Percentiles rank a stretch among this genome's conserved stretches.
Evolutionary conservation across 2,797 vertebrate genomes (phyloP).

Genomic region (Gallinago nigripennis): DNA sequence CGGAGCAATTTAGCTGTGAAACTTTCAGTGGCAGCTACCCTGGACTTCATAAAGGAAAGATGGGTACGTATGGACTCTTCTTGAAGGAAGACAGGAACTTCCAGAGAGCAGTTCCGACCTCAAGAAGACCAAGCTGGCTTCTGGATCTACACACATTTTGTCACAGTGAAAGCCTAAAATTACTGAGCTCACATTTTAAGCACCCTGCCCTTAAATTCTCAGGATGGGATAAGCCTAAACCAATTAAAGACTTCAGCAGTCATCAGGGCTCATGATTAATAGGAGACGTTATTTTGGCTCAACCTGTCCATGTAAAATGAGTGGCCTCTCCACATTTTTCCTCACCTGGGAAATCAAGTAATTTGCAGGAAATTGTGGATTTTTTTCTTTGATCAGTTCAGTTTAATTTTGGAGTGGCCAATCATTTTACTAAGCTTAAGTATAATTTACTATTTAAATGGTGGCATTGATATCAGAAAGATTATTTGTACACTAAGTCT

Average conservation of each 20-base stretch:
- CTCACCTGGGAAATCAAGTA: neutral
- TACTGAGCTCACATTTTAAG: neutral
- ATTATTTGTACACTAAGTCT: neutral
- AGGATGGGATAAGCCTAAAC: neutral
- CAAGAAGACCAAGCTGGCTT: neutral
- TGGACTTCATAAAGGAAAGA: neutral
- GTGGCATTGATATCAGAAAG: neutral
- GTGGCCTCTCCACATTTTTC: neutral
- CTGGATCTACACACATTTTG: neutral
- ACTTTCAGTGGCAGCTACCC: neutral
- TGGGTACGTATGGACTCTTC: neutral
- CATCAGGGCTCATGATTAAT: neutral
- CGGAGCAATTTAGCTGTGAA: neutral
- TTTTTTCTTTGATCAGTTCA: neutral
- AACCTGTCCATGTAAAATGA: neutral
- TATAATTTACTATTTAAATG: neutral
- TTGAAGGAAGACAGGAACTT: too few relatives aligned
- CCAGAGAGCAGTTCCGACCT: neutral
- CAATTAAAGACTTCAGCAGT: neutral
- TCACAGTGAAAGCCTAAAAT: neutral
- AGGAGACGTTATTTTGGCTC: neutral
- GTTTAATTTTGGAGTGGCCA: neutral
- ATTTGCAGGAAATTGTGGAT: neutral
- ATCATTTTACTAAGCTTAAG: neutral
- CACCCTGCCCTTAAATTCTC: neutral